Evolutionary conservation across 2,888 invertebrate species (phyloP).

Genomic region (Abrostola triplasia): DNA sequence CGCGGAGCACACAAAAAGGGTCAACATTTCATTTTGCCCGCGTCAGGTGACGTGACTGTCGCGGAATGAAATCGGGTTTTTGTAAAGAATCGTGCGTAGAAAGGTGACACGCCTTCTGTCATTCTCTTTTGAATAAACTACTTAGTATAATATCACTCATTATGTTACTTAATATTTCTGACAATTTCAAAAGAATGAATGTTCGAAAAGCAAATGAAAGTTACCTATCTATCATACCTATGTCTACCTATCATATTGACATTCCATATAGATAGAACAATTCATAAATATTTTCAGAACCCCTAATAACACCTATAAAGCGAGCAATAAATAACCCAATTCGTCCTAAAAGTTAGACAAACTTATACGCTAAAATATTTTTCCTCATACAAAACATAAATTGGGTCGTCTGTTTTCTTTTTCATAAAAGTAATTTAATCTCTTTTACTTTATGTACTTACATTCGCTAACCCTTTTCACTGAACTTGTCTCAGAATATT

Average conservation of each 20-base stretch:
- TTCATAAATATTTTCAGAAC: conserved; percentile 23
- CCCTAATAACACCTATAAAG: conserved; percentile 41
- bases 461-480: conserved; percentile 82
- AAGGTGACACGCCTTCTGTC: conserved; percentile 66
- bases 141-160: conserved; percentile 53
- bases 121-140: conserved; percentile 61
- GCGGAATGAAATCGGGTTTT: conserved; percentile 64
- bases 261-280: neutral
- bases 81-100: conserved; percentile 61
- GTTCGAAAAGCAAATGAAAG: no score
- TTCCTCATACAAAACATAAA: conserved; percentile 61
- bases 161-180: neutral
- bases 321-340: conserved; percentile 56
- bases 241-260: no score
- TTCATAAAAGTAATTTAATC: conserved; percentile 81
- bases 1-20: conserved; percentile 72
- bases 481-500: conserved; percentile 81
- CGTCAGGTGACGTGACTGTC: conserved; percentile 69
- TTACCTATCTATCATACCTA: no score
- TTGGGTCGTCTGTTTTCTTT: conserved; percentile 67
- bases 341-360: conserved; percentile 59
- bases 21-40: conserved; percentile 72
- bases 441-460: conserved; percentile 74
- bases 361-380: conserved; percentile 55
- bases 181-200: no score